These are phyloP conservation scores for Tachysurus vachellii DNA, from an alignment of 2,113 vertebrate species.

Conservation along the genomic window DNA sequence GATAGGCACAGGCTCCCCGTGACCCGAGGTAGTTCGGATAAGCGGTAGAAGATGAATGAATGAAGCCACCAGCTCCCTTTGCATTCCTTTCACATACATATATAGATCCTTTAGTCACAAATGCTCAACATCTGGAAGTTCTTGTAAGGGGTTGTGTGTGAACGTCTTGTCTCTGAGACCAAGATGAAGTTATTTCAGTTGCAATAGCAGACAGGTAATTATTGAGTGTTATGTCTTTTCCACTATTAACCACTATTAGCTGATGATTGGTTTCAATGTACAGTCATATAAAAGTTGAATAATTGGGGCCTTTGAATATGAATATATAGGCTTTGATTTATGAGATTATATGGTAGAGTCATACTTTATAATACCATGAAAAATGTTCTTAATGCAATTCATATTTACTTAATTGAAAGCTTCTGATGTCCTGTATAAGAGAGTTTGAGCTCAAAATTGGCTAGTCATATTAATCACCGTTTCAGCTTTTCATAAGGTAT, in stretches of 20 bases:
- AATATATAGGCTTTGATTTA: neutral
- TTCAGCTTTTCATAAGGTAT: neutral
- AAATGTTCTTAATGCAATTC: neutral
- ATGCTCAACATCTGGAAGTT: conserved; percentile 21
- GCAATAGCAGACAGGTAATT: neutral
- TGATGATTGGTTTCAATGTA: neutral
- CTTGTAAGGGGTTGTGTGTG: neutral
- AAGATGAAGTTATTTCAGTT: neutral
- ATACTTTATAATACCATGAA: neutral
- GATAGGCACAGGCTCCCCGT: too few relatives aligned
- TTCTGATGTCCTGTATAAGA: neutral
- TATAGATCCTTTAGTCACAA: neutral
- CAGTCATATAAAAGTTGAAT: neutral
- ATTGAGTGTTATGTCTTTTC: conserved; percentile 2
- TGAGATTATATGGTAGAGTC: neutral
- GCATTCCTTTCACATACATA: neutral
- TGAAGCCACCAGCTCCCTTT: too few relatives aligned
- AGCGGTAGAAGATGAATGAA: too few relatives aligned
- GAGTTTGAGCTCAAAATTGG: neutral
- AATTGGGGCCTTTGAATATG: neutral
- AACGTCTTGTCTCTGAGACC: neutral
- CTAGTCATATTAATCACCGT: neutral
- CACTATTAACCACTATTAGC: neutral
- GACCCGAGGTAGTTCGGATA: too few relatives aligned
- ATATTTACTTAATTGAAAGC: neutral